Evolutionary conservation across 2,113 vertebrate species (phyloP).

Genomic region (Solea senegalensis): DNA sequence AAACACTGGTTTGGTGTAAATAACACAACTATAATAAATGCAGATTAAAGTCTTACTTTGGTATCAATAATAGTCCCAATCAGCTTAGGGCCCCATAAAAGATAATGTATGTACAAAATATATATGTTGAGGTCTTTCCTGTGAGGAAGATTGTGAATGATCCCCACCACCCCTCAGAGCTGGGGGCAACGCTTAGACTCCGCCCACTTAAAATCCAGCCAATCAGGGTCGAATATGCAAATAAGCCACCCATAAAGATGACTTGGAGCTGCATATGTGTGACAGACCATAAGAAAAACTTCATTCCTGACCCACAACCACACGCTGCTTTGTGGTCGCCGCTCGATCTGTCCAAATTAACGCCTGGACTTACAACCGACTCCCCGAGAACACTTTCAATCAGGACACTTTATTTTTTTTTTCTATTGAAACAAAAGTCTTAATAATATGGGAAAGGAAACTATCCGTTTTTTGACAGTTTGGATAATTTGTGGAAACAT

Average conservation of each 20-base stretch:
- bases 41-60: neutral
- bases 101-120: too few relatives aligned
- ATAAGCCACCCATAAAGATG: constrained; percentile 79
- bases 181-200: constrained; percentile 50
- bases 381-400: neutral
- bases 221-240: constrained; percentile 75
- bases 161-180: neutral
- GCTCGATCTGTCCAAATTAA: neutral
- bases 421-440: constrained; percentile 9
- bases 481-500: constrained; percentile 78
- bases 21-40: neutral
- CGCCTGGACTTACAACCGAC: constrained; percentile 44
- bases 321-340: constrained; percentile 18
- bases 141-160: constrained; percentile 29
- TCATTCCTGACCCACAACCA: constrained; percentile 13
- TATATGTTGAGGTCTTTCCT: neutral
- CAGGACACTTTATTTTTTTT: constrained; percentile 8
- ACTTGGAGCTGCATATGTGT: constrained; percentile 58
- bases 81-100: too few relatives aligned
- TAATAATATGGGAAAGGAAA: constrained; percentile 80
- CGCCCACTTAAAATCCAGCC: constrained; percentile 59
- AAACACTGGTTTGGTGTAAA: too few relatives aligned
- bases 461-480: constrained; percentile 61
- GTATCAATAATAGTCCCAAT: too few relatives aligned
- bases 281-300: constrained; percentile 67